Base-by-base conservation (phyloP, 2,888 invertebrate species). In the Heliconius hortense region DNA sequence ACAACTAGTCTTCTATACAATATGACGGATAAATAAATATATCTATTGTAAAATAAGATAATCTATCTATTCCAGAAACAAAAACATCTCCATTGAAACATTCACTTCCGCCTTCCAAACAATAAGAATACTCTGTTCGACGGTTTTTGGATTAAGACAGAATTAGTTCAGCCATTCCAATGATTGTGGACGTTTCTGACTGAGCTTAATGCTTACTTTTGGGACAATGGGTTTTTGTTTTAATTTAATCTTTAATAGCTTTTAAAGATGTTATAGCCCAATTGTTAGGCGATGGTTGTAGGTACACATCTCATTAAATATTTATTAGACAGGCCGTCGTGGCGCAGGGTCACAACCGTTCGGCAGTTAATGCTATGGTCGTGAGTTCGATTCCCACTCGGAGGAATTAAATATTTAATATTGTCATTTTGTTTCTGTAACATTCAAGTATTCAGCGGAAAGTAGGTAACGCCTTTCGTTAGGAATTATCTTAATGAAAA, bases 91-190 rank as follows among this genome's bases (percentile, higher is more conserved):
- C 24, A 68, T 24, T 10, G 56, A 56, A 69, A 69, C n/a, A 69
- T 69, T 69, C 24, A 59, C 59, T 70, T 70, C 70, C 70, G 70
- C 70, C 59, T 56, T 26, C 39, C n/a, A n/a, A 56, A n/a, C 53
- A n/a, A 56, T 56, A 8, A 56, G 56, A 70, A 70, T 59, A 70
- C 56, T 59, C 59, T n/a, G 24, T 35, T 8, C 18, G 15, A 71
- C 60, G 70, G 31, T 71, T 59, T 31, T 31, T 35, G 70, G 70
- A 71, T 71, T 71, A 60, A 26, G 18, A 35, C 70, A n/a, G 56
- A 60, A 60, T 71, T 60, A 71, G 70, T 60, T 10, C 24, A 59
- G 10, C 21, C 35, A 39, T 71, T 60, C 59, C 35, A 24, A 60
- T 71, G 24, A 60, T 71, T 60, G 59, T 35, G 35, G 24, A 59